Conservation (phyloP, 1,140 invertebrate species). For the Pachyrhynchus sulphureomaculatus region DNA sequence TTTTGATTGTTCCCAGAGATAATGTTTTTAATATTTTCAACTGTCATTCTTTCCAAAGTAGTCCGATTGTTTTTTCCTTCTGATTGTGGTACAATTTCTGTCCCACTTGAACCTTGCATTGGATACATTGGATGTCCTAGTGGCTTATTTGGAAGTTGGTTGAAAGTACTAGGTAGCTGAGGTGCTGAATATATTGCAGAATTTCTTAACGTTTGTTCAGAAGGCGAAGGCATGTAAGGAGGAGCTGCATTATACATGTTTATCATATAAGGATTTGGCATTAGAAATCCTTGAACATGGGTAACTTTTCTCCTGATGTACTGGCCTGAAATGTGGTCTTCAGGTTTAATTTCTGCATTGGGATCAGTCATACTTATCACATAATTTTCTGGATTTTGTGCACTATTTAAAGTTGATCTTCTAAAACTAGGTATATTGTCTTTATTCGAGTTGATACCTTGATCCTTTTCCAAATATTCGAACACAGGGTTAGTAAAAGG, state of each 20-base stretch:
- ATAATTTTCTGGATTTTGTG: not conserved
- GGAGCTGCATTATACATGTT: not conserved
- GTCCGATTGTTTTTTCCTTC: not conserved
- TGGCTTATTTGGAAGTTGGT: not conserved
- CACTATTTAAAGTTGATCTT: conserved; percentile 5
- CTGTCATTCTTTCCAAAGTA: conserved; percentile 29
- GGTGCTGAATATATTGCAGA: not conserved
- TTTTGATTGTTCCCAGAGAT: conserved; percentile 21
- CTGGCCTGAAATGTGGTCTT: conserved; percentile 38
- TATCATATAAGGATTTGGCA: conserved; percentile 30
- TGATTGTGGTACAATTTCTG: no score
- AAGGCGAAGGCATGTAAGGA: not conserved
- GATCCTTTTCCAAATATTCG: conserved; percentile 38
- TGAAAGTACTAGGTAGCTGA: not conserved
- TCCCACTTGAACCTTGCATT: no score
- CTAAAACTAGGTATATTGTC: not conserved
- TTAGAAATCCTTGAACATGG: conserved; percentile 42
- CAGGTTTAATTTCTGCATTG: conserved; percentile 26
- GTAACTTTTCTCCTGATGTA: conserved; percentile 44
- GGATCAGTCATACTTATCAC: conserved; percentile 2
- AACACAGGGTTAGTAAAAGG: conserved; percentile 42
- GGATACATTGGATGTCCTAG: no score
- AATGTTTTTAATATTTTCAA: conserved; percentile 38
- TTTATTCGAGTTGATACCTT: not conserved
- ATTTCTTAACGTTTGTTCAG: not conserved